Conservation (phyloP, 2,797 vertebrate species). For the Erpetoichthys calabaricus region DNA sequence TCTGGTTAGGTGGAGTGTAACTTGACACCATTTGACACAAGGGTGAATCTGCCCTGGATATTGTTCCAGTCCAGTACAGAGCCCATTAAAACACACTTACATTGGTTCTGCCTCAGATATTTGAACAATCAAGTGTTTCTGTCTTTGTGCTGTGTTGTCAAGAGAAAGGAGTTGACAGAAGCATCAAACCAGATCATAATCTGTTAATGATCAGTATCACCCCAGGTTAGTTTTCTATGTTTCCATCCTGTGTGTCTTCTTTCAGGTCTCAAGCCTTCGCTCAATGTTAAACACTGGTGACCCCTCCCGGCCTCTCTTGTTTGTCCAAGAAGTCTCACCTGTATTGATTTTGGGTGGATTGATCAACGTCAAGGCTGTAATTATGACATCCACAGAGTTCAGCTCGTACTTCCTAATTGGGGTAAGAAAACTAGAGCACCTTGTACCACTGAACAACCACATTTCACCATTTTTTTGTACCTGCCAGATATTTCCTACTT, state of each 20-base stretch:
- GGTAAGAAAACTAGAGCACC: conserved; percentile 15
- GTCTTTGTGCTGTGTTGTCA: no score
- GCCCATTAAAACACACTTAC: no score
- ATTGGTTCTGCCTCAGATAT: no score
- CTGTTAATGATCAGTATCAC: no score
- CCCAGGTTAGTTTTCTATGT: no score
- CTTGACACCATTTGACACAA: no score
- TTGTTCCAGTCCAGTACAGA: no score
- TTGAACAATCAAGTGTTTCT: no score
- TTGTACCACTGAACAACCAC: not conserved
- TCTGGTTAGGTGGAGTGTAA: no score
- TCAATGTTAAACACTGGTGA: not conserved
- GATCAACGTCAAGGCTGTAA: conserved; percentile 21
- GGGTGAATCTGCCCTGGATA: no score
- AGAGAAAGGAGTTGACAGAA: no score
- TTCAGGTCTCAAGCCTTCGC: not conserved
- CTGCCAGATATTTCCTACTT: not conserved
- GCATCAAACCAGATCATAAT: no score
- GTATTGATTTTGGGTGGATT: conserved; percentile 37
- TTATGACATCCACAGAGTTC: conserved; percentile 31
- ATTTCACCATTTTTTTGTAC: not conserved
- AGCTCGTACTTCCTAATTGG: conserved; percentile 20
- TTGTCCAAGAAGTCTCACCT: conserved; percentile 19
- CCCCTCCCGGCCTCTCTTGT: conserved; percentile 28
- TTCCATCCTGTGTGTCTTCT: conserved; percentile 1